A percentile compares a stretch with the other conserved stretches of the same genome.
These are phyloP conservation scores for Apocrypta bakeri DNA, from an alignment of 1,140 invertebrate species.

Conservation along the genomic window DNA sequence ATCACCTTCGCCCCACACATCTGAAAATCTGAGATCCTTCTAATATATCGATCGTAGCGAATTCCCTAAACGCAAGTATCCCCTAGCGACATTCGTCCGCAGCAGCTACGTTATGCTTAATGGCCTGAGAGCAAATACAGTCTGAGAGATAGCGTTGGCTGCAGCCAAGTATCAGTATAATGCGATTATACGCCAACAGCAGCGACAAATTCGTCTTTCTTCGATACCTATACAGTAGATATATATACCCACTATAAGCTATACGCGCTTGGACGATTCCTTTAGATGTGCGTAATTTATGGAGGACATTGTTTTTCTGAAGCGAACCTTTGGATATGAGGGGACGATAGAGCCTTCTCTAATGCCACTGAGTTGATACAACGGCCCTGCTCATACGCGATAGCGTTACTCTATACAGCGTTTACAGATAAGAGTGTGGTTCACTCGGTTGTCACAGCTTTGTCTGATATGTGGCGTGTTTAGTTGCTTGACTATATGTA, in stretches of 20 bases:
- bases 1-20: no score
- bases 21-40: slow-evolving; percentile 9
- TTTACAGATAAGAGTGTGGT: neutral
- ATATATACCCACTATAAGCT: no score
- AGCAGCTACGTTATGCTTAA: slow-evolving; percentile 13
- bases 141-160: neutral
- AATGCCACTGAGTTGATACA: neutral
- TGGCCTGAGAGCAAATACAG: slow-evolving; percentile 31
- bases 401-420: neutral
- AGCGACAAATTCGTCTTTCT: neutral
- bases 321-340: neutral
- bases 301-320: neutral
- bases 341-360: neutral
- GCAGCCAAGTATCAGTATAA: neutral
- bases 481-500: neutral
- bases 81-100: neutral
- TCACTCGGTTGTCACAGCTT: neutral
- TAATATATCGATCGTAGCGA: slow-evolving; percentile 16
- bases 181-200: neutral
- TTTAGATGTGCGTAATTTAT: neutral
- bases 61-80: no score
- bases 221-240: neutral
- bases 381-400: neutral
- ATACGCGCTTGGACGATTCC: no score
- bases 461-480: neutral